Conservation (phyloP, 2,888 invertebrate species). For the Mesorhabditis sp. region DNA sequence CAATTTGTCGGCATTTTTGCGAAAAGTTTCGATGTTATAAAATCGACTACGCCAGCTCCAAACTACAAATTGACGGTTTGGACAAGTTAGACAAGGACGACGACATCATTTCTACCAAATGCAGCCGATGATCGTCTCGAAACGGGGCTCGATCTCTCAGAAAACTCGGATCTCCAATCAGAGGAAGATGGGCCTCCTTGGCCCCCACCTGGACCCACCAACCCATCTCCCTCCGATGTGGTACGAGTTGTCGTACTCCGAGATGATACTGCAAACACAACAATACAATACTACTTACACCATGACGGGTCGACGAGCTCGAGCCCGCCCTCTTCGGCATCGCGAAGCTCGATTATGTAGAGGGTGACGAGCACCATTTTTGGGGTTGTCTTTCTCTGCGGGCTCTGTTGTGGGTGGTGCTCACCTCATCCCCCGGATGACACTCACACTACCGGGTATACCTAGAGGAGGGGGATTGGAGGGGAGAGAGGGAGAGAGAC, state of each 20-base stretch:
- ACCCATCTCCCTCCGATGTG: too few species aligned
- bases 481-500: not conserved
- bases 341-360: slow-evolving; percentile 56
- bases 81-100: too few species aligned
- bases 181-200: slow-evolving; percentile 41
- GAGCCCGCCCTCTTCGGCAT: slow-evolving; percentile 57
- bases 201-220: slow-evolving; percentile 10
- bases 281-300: slow-evolving; percentile 45
- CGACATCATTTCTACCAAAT: too few species aligned
- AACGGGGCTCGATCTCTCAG: slow-evolving; percentile 51
- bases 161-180: slow-evolving; percentile 45
- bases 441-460: not conserved
- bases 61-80: too few species aligned
- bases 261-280: not conserved
- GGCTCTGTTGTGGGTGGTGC: not conserved
- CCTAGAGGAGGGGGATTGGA: slow-evolving; percentile 9
- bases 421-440: not conserved
- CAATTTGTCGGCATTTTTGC: too few species aligned
- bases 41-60: too few species aligned
- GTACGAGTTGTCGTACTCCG: not conserved
- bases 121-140: too few species aligned
- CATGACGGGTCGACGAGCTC: slow-evolving; percentile 58
- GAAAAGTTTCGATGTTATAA: too few species aligned
- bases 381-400: slow-evolving; percentile 10
- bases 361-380: slow-evolving; percentile 52